These are phyloP conservation scores for Celastrina argiolus DNA, from an alignment of 2,888 invertebrate species.

Conservation along the genomic window DNA sequence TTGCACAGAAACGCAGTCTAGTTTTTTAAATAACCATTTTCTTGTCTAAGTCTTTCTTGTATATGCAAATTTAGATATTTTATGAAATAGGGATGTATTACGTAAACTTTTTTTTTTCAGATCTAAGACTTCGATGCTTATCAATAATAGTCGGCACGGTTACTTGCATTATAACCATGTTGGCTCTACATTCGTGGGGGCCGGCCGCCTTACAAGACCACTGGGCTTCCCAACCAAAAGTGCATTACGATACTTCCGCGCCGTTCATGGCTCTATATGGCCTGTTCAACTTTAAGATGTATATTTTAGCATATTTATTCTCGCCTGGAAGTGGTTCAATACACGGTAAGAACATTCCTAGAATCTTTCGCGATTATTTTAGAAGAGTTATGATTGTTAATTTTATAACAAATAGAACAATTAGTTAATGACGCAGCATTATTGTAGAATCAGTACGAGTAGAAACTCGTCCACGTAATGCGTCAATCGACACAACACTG, in stretches of 20 bases:
- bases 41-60: too few species aligned
- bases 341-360: slow-evolving; percentile 81
- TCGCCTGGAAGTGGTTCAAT: slow-evolving; percentile 89
- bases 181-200: slow-evolving; percentile 91
- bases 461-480: neutral
- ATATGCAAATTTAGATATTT: too few species aligned
- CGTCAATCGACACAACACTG: slow-evolving; percentile 4
- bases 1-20: too few species aligned
- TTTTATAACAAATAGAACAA: neutral
- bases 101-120: slow-evolving; percentile 71
- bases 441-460: too few species aligned
- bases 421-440: neutral
- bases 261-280: slow-evolving; percentile 98
- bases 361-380: neutral
- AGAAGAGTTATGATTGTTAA: neutral
- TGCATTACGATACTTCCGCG: slow-evolving; percentile 93
- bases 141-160: slow-evolving; percentile 91
- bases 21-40: too few species aligned
- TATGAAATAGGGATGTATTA: too few species aligned
- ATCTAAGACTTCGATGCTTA: slow-evolving; percentile 93
- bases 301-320: slow-evolving; percentile 96
- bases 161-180: slow-evolving; percentile 83
- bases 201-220: slow-evolving; percentile 94
- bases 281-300: slow-evolving; percentile 94
- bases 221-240: slow-evolving; percentile 92